Conservation (phyloP, 2,888 invertebrate genomes). For the Sclerodermus sp. region DNA sequence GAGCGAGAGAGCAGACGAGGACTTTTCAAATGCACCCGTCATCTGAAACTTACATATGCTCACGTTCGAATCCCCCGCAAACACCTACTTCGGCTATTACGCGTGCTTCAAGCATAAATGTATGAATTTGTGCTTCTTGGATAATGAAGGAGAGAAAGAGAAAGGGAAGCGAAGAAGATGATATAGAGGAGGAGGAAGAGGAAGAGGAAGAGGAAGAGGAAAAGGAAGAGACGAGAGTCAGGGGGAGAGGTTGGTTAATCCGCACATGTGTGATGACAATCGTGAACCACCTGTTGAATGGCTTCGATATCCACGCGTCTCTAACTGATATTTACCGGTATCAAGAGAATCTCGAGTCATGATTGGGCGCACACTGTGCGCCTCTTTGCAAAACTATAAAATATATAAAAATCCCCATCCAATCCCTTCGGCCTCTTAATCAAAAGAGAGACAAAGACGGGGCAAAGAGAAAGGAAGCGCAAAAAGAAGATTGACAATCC, state of each 20-base stretch:
- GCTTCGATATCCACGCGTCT: conserved; percentile 24
- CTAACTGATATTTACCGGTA: conserved; percentile 2
- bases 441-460: too few relatives aligned
- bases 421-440: too few relatives aligned
- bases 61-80: conserved; percentile 15
- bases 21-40: conserved; percentile 31
- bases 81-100: too few relatives aligned
- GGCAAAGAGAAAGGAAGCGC: too few relatives aligned
- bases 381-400: too few relatives aligned
- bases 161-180: conserved; percentile 2
- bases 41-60: conserved; percentile 33
- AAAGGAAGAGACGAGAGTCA: conserved; percentile 6
- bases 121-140: conserved; percentile 4
- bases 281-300: conserved; percentile 46
- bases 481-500: too few relatives aligned
- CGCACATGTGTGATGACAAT: conserved; percentile 45
- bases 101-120: neutral
- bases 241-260: conserved; percentile 29
- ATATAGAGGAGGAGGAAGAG: neutral
- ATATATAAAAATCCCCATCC: too few relatives aligned
- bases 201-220: conserved; percentile 13
- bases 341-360: too few relatives aligned
- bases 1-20: conserved; percentile 26
- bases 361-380: too few relatives aligned
- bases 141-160: conserved; percentile 9